Evolutionary conservation across 2,797 vertebrate species (phyloP).

Genomic region (Cephalopachus bancanus): DNA sequence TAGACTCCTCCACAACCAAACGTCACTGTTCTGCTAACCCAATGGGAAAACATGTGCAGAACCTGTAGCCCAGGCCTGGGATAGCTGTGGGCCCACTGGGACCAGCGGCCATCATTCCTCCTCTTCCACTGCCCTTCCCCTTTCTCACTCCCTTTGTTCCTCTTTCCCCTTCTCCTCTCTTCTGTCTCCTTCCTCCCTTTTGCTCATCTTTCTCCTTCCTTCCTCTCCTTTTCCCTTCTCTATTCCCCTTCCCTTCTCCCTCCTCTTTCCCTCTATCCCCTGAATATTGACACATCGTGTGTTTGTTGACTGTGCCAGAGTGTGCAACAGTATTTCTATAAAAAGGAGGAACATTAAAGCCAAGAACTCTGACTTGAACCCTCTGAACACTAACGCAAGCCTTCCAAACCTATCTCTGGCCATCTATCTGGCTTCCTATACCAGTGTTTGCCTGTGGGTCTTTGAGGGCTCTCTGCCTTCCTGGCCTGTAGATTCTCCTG

Average conservation of each 20-base stretch:
- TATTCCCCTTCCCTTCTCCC: neutral
- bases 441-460: neutral
- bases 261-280: neutral
- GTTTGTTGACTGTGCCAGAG: neutral
- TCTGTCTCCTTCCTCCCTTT: neutral
- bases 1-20: neutral
- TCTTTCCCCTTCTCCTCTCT: neutral
- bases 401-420: neutral
- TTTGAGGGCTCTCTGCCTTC: neutral
- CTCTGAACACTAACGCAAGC: neutral
- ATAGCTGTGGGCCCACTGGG: neutral
- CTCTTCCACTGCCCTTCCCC: neutral
- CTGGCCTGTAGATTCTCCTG: neutral
- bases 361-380: neutral
- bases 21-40: neutral
- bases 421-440: neutral
- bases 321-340: neutral
- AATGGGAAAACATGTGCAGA: neutral
- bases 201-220: neutral
- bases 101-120: neutral
- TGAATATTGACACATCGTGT: neutral
- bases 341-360: rapidly evolving
- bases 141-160: neutral
- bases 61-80: neutral
- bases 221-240: neutral